These are phyloP conservation scores for Microchrysa polita DNA, from an alignment of 2,888 invertebrate genomes.

Conservation along the genomic window DNA sequence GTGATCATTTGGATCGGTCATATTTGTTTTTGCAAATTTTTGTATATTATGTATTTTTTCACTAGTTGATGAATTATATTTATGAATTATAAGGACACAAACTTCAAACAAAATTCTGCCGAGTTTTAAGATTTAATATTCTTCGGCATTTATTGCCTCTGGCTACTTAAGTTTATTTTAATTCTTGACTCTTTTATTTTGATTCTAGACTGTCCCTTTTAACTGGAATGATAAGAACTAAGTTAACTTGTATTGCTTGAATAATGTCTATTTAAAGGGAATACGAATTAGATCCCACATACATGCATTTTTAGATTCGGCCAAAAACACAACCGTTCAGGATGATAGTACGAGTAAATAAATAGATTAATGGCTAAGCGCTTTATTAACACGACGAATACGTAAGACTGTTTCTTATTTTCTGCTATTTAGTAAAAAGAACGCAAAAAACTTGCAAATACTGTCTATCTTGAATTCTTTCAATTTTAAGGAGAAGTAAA, in stretches of 20 bases:
- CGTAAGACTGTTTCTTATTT: background rate
- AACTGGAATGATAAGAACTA: slow-evolving; percentile 2
- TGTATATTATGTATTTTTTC: slow-evolving; percentile 19
- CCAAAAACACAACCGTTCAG: slow-evolving; percentile 15
- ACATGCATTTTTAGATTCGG: too few relatives aligned
- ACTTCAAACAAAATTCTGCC: background rate
- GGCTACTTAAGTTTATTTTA: background rate
- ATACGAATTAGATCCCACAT: background rate
- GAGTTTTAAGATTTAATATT: background rate
- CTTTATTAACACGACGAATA: slow-evolving; percentile 23
- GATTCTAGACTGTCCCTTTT: background rate
- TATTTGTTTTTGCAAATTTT: slow-evolving; percentile 52
- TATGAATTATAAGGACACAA: slow-evolving; percentile 44
- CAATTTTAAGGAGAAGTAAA: background rate
- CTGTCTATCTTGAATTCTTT: background rate
- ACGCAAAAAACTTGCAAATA: slow-evolving; percentile 13
- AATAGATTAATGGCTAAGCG: slow-evolving; percentile 18
- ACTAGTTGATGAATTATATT: slow-evolving; percentile 40
- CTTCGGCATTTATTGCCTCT: background rate
- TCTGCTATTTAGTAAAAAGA: slow-evolving; percentile 20
- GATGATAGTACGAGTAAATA: too few relatives aligned
- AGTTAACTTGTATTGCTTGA: slow-evolving; percentile 4
- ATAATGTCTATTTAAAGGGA: slow-evolving; percentile 17
- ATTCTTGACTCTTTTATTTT: background rate
- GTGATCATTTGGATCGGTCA: slow-evolving; percentile 58